phyloP scores from a whole-genome alignment of 2,797 vertebrate genomes.

The Eulemur coronatus region DNA sequence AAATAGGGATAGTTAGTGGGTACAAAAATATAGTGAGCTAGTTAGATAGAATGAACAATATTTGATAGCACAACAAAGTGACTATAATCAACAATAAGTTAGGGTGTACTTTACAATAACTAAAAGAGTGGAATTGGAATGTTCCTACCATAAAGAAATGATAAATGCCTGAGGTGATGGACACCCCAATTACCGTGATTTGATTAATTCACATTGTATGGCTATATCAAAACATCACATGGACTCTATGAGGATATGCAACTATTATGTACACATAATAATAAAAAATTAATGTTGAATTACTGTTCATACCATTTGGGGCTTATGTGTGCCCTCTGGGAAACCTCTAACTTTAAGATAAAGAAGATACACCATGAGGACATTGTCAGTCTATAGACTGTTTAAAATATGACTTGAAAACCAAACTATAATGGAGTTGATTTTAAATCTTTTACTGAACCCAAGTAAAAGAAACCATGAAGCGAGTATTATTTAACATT shows the following conservation, averaged over 20 bases:
- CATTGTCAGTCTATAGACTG: neutral
- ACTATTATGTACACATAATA: neutral
- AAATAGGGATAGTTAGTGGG: neutral
- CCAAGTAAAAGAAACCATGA: neutral
- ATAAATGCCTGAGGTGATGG: neutral
- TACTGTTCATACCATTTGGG: neutral
- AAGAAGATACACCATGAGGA: neutral
- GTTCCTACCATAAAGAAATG: neutral
- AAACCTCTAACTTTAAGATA: conserved; percentile 14
- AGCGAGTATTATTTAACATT: conserved; percentile 19
- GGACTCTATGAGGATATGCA: neutral
- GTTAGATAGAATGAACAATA: neutral
- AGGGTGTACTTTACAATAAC: neutral
- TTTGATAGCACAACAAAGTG: neutral
- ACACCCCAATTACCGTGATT: neutral
- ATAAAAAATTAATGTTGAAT: neutral
- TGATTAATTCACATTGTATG: neutral
- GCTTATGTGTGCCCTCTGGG: neutral
- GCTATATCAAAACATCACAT: neutral
- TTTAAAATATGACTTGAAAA: conserved; percentile 27
- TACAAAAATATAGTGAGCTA: neutral
- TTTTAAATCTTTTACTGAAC: conserved; percentile 35
- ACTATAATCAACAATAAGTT: neutral
- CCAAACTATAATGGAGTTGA: neutral
- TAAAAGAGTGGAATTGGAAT: neutral